Conservation (phyloP, 1,140 invertebrate genomes). For the Marisa cornuarietis region DNA sequence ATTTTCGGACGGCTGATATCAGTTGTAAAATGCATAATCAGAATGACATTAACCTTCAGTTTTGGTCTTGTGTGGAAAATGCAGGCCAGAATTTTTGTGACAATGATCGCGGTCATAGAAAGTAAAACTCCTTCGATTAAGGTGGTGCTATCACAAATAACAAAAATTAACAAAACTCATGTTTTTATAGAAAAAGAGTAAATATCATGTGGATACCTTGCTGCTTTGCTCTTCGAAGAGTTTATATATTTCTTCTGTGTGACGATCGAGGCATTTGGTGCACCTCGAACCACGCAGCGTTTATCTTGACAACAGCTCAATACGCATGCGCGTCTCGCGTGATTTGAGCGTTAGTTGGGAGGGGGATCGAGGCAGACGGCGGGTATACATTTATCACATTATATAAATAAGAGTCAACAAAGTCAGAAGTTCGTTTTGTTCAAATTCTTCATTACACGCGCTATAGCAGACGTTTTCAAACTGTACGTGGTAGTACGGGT, state of each 20-base stretch:
- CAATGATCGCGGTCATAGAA: too few relatives aligned
- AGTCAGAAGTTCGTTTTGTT: background rate
- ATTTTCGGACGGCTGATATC: too few relatives aligned
- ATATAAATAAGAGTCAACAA: slow-evolving; percentile 3
- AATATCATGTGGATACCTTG: background rate
- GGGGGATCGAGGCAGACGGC: background rate
- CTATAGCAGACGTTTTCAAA: too few relatives aligned
- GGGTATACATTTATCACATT: background rate
- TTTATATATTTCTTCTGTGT: background rate
- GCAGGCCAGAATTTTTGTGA: too few relatives aligned
- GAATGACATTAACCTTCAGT: too few relatives aligned
- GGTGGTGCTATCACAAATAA: background rate
- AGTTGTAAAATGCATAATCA: too few relatives aligned
- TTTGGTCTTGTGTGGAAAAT: too few relatives aligned
- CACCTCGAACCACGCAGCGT: background rate
- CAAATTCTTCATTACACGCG: background rate
- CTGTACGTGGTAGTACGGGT: too few relatives aligned
- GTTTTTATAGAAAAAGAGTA: background rate
- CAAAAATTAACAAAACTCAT: background rate
- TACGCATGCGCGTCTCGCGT: slow-evolving; percentile 26
- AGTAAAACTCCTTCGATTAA: background rate
- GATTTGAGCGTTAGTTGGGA: background rate
- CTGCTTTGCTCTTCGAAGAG: background rate
- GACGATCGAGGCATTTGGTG: background rate
- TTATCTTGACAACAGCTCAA: slow-evolving; percentile 28